These are phyloP conservation scores for Agrypnia vestita DNA, from an alignment of 1,140 invertebrate species.

Conservation along the genomic window DNA sequence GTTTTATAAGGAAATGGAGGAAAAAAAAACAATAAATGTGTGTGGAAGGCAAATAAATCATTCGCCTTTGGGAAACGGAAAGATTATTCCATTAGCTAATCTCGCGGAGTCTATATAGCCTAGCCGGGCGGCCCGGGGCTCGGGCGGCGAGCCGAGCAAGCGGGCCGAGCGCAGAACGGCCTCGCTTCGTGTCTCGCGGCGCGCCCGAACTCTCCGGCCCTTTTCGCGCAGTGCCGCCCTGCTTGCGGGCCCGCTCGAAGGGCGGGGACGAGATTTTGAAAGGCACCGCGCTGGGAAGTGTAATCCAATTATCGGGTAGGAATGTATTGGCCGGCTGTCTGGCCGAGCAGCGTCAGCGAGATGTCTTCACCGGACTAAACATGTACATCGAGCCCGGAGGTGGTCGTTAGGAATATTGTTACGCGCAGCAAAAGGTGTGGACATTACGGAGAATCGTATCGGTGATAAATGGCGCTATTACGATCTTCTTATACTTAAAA, in stretches of 20 bases:
- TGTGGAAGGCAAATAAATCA: slow-evolving; percentile 41
- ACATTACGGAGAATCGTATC: no score
- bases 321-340: slow-evolving; percentile 39
- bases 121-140: not conserved
- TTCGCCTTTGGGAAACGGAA: slow-evolving; percentile 35
- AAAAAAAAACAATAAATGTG: slow-evolving; percentile 33
- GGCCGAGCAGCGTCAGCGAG: slow-evolving; percentile 31
- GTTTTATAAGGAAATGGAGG: slow-evolving; percentile 38
- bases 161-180: not conserved
- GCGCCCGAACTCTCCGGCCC: not conserved
- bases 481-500: no score
- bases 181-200: not conserved
- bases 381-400: not conserved
- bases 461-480: no score
- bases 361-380: slow-evolving; percentile 26
- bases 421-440: slow-evolving; percentile 10
- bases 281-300: slow-evolving; percentile 5
- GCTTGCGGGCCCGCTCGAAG: not conserved
- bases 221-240: not conserved
- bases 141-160: not conserved
- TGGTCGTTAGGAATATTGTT: slow-evolving; percentile 5
- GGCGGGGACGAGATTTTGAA: slow-evolving; percentile 18
- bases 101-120: slow-evolving; percentile 33
- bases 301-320: slow-evolving; percentile 39
- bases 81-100: slow-evolving; percentile 43